These are phyloP conservation scores for Standfussiana lucernea DNA, from an alignment of 2,888 invertebrate species.

Conservation along the genomic window DNA sequence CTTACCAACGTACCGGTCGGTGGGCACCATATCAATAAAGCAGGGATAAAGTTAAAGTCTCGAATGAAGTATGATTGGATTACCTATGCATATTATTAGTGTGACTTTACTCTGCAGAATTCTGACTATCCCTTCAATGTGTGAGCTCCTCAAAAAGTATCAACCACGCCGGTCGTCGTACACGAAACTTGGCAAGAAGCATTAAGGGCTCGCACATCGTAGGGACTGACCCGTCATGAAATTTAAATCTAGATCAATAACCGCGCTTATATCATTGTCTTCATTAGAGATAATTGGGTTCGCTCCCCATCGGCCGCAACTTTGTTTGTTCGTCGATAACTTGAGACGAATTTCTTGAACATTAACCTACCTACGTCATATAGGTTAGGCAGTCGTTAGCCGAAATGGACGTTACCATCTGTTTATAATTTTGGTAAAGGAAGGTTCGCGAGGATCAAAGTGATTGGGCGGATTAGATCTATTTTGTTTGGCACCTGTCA, in stretches of 20 bases:
- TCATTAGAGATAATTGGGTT: slow-evolving; percentile 91
- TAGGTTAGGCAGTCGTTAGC: slow-evolving; percentile 70
- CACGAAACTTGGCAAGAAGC: slow-evolving; percentile 87
- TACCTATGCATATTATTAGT: background rate
- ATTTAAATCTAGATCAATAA: slow-evolving; percentile 91
- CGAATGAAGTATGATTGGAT: background rate
- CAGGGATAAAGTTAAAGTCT: background rate
- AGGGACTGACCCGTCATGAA: slow-evolving; percentile 91
- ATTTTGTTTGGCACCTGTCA: slow-evolving; percentile 2
- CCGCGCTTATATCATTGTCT: slow-evolving; percentile 91
- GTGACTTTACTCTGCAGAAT: background rate
- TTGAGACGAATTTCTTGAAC: slow-evolving; percentile 90
- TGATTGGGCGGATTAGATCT: background rate
- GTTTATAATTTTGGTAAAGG: slow-evolving; percentile 55
- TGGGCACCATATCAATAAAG: background rate
- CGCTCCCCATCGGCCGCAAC: slow-evolving; percentile 88
- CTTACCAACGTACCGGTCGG: background rate
- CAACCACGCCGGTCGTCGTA: slow-evolving; percentile 74
- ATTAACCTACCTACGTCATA: slow-evolving; percentile 77
- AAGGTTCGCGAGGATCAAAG: slow-evolving; percentile 43
- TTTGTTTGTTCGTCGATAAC: slow-evolving; percentile 89
- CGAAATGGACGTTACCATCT: slow-evolving; percentile 58
- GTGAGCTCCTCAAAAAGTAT: slow-evolving; percentile 65
- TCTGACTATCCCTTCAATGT: too few relatives aligned
- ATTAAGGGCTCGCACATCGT: slow-evolving; percentile 90